Evolutionary conservation across 2,797 vertebrate genomes (phyloP).

Genomic region (Sebastes flavidus): DNA sequence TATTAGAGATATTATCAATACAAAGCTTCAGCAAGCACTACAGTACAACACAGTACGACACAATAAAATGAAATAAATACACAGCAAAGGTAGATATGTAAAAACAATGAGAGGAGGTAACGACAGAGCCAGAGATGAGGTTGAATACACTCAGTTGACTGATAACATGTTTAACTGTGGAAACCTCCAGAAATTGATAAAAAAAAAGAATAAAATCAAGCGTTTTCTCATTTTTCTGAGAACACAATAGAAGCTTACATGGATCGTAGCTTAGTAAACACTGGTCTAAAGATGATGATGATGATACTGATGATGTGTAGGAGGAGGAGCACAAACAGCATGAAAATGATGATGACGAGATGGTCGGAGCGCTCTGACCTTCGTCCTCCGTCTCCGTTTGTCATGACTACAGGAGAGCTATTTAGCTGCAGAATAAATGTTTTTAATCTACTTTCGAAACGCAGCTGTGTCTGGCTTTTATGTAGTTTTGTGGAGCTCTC

Average conservation of each 20-base stretch:
- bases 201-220: not conserved
- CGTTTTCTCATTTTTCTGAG: not conserved
- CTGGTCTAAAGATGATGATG: not conserved
- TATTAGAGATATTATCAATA: no score
- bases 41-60: no score
- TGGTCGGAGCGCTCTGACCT: constrained; percentile 14
- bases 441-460: constrained; percentile 52
- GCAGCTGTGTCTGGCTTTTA: constrained; percentile 9
- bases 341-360: not conserved
- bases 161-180: not conserved
- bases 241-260: not conserved
- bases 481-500: constrained; percentile 11
- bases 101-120: no score
- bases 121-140: not conserved
- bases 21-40: no score
- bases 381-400: not conserved
- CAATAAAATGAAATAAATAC: no score
- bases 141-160: not conserved
- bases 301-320: not conserved
- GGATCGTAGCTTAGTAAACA: not conserved
- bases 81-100: no score
- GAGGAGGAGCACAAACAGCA: not conserved
- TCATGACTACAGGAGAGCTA: not conserved
- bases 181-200: not conserved
- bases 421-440: constrained; percentile 60